Percentiles rank a stretch among this genome's conserved stretches.
Conservation (phyloP, 2,797 vertebrate genomes). For the Oreortyx pictus region DNA sequence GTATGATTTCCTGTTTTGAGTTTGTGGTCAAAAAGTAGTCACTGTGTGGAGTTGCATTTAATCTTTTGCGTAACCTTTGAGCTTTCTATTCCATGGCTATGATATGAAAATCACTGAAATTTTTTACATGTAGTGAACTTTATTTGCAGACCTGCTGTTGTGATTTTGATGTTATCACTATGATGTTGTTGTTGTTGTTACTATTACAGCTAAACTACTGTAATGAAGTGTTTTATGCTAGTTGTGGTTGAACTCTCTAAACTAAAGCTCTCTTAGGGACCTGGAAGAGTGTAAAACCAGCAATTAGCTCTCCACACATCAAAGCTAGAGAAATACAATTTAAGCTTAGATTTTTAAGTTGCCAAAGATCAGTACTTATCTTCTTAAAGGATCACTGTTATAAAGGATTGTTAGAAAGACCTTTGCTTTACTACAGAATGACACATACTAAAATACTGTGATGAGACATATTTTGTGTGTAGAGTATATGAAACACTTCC, state of each 20-base stretch:
- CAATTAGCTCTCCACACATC: not conserved
- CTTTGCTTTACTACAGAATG: not conserved
- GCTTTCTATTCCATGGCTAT: not conserved
- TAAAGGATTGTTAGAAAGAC: not conserved
- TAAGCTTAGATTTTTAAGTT: not conserved
- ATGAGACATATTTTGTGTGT: not conserved
- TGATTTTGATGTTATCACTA: not conserved
- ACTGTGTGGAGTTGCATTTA: not conserved
- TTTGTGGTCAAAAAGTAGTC: not conserved
- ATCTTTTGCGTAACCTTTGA: not conserved
- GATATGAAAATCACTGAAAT: not conserved
- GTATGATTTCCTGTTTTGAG: constrained; percentile 46
- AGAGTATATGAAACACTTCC: not conserved
- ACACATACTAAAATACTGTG: not conserved
- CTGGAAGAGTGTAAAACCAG: not conserved
- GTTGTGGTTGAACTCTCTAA: not conserved
- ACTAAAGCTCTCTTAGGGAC: not conserved
- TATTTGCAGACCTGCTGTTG: not conserved
- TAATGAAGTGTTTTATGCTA: not conserved
- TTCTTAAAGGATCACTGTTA: not conserved
- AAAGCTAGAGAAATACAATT: not conserved
- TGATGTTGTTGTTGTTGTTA: not conserved
- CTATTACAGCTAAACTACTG: not conserved
- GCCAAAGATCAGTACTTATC: rapidly evolving
- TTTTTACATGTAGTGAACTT: not conserved